These are phyloP conservation scores for Drosophila fulvimacula DNA, from an alignment of 2,888 invertebrate species.

Conservation along the genomic window DNA sequence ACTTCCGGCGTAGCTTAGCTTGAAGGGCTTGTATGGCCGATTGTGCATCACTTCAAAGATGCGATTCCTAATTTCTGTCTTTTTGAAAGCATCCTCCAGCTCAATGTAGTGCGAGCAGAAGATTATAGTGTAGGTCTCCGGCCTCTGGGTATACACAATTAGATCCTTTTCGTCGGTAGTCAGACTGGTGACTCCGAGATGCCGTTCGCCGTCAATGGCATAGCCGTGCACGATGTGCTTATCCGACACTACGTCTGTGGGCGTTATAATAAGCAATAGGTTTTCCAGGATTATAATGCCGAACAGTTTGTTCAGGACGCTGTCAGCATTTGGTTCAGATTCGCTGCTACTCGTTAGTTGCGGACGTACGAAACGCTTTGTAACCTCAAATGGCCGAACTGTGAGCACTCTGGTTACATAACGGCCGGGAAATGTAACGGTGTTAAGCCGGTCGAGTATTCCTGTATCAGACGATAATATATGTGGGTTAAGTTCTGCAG, in stretches of 20 bases:
- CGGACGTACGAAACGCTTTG: slow-evolving; percentile 10
- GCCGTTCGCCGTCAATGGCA: slow-evolving; percentile 8
- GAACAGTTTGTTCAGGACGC: slow-evolving; percentile 23
- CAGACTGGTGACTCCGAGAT: slow-evolving; percentile 36
- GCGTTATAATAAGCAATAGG: slow-evolving; percentile 35
- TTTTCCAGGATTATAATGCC: not conserved
- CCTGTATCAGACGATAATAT: not conserved
- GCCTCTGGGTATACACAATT: slow-evolving; percentile 9
- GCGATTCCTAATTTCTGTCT: not conserved
- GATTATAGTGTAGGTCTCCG: slow-evolving; percentile 16
- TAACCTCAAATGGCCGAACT: not conserved
- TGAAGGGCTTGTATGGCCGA: not conserved
- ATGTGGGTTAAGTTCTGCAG: not conserved
- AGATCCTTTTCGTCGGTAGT: slow-evolving; percentile 19
- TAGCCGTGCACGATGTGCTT: slow-evolving; percentile 35
- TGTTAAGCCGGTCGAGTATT: not conserved
- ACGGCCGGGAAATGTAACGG: slow-evolving; percentile 7
- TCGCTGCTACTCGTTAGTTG: not conserved
- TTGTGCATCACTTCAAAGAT: slow-evolving; percentile 11
- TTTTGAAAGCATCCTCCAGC: slow-evolving; percentile 29
- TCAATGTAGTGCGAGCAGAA: slow-evolving; percentile 22
- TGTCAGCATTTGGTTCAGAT: not conserved
- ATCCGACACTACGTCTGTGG: not conserved
- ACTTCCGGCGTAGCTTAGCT: not conserved
- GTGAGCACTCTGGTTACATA: slow-evolving; percentile 1